Evolutionary conservation across 2,113 vertebrate species (phyloP).

Genomic region (Heptranchias perlo): DNA sequence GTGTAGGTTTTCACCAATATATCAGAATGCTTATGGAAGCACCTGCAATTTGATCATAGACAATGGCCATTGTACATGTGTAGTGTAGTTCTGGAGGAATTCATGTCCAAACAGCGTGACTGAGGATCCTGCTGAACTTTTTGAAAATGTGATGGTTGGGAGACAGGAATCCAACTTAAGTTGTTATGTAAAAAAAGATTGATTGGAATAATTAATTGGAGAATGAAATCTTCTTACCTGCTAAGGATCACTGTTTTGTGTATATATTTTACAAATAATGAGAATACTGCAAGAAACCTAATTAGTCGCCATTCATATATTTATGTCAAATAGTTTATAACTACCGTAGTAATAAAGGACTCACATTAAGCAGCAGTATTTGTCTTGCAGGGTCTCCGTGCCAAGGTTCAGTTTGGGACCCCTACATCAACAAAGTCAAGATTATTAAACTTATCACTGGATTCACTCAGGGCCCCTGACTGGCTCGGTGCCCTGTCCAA

Average conservation of each 20-base stretch:
- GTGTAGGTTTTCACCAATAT: background rate
- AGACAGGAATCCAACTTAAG: background rate
- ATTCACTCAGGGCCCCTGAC: background rate
- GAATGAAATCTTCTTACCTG: background rate
- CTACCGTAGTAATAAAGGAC: background rate
- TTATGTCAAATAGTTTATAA: background rate
- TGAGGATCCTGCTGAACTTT: background rate
- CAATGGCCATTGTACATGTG: background rate
- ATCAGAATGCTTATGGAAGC: background rate
- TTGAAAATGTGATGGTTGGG: background rate
- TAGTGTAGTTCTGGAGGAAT: background rate
- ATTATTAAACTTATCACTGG: background rate
- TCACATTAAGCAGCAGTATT: background rate
- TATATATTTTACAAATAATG: background rate
- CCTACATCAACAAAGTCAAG: background rate
- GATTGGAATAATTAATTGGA: background rate
- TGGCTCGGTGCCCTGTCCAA: background rate
- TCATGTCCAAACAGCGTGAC: background rate
- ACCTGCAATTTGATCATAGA: background rate
- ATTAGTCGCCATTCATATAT: background rate
- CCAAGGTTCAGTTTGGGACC: background rate
- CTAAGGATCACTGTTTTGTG: background rate
- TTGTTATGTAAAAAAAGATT: background rate
- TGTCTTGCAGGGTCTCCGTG: too few species aligned
- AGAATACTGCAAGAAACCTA: background rate